phyloP scores from a whole-genome alignment of 2,113 vertebrate genomes.

The Nibea albiflora region DNA sequence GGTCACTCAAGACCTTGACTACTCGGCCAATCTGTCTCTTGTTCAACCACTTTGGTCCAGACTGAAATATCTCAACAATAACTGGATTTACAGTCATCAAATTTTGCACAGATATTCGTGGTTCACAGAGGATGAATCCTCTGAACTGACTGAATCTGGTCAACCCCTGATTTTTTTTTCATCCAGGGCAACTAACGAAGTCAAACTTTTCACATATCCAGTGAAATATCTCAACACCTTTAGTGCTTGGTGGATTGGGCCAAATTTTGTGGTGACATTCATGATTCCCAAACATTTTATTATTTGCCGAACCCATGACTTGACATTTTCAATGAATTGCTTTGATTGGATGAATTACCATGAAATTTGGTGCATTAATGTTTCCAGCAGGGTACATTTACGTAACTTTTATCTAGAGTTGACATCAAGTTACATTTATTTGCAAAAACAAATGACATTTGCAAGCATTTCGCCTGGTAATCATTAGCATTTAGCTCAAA shows the following conservation, averaged over 20 bases:
- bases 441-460: neutral
- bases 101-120: no score
- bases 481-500: neutral
- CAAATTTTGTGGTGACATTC: neutral
- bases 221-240: neutral
- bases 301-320: neutral
- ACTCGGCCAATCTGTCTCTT: no score
- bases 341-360: no score
- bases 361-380: neutral
- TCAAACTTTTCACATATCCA: neutral
- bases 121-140: no score
- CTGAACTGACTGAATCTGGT: no score
- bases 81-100: no score
- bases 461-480: neutral
- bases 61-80: no score
- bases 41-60: no score
- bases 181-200: neutral
- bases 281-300: neutral
- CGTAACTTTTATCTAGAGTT: neutral
- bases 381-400: neutral
- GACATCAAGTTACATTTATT: neutral
- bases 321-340: no score
- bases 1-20: no score
- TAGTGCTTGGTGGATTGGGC: no score
- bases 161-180: neutral